Evolutionary conservation across 2,888 invertebrate species (phyloP).

Genomic region (Orthosia gothica): DNA sequence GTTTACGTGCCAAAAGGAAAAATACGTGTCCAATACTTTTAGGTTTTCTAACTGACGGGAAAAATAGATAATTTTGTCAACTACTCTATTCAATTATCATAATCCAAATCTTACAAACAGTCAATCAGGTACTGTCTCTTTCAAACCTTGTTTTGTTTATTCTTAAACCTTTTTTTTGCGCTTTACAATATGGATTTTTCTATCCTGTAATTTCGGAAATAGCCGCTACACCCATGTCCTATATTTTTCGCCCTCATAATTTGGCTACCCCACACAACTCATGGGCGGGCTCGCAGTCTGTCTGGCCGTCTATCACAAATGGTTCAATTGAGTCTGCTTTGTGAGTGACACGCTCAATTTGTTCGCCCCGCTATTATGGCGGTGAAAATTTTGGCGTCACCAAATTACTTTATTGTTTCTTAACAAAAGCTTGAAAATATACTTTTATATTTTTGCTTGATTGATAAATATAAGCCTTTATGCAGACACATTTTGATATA

Average conservation of each 20-base stretch:
- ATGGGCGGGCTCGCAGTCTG: constrained; percentile 59
- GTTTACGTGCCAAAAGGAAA: no score
- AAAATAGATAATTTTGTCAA: no score
- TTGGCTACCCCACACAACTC: constrained; percentile 29
- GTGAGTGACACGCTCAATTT: constrained; percentile 71
- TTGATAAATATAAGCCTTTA: no score
- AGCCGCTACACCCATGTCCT: not conserved
- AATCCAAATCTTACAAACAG: no score
- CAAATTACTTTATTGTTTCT: constrained; percentile 31
- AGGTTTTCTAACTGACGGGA: no score
- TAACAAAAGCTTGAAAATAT: constrained; percentile 4
- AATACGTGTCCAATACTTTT: no score
- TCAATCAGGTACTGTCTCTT: no score
- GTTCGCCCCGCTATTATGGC: constrained; percentile 39
- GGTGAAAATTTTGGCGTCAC: constrained; percentile 63
- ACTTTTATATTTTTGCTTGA: no score
- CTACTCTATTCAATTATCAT: no score
- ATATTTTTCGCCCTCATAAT: not conserved
- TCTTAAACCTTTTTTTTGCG: no score
- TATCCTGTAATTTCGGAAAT: not conserved
- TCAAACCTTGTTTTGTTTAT: no score
- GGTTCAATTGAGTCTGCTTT: constrained; percentile 76
- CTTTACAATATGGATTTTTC: not conserved
- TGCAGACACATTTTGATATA: not conserved
- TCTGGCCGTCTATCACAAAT: constrained; percentile 74